A percentile compares a stretch with the other conserved stretches of the same genome.
Evolutionary conservation across 2,113 vertebrate genomes (phyloP).

Genomic region (Dryoscopus gambensis): DNA sequence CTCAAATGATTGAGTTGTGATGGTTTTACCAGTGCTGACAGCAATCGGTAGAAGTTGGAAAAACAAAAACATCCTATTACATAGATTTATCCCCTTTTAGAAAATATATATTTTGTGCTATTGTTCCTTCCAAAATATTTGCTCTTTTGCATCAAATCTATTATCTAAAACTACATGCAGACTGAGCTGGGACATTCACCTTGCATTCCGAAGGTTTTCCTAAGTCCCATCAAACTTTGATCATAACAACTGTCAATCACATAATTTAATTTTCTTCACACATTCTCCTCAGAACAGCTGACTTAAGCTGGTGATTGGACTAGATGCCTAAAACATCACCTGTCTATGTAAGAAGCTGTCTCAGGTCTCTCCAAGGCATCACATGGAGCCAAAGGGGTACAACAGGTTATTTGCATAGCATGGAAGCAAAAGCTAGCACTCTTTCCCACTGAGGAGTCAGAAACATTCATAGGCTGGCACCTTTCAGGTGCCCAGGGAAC

Average conservation of each 20-base stretch:
- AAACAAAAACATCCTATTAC: neutral
- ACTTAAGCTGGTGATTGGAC: neutral
- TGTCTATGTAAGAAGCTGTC: neutral
- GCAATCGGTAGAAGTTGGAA: neutral
- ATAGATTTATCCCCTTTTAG: neutral
- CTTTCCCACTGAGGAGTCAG: neutral
- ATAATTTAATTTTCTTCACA: neutral
- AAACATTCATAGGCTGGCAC: rapidly evolving
- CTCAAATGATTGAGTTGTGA: neutral
- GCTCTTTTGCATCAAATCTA: neutral
- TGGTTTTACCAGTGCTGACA: neutral
- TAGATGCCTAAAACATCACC: neutral
- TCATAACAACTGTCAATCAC: neutral
- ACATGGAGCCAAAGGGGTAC: neutral
- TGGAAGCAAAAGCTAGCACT: rapidly evolving
- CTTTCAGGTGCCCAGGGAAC: neutral
- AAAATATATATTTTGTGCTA: neutral
- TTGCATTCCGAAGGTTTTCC: neutral
- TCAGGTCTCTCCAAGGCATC: neutral
- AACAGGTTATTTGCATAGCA: neutral
- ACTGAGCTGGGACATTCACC: neutral
- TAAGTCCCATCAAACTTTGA: neutral
- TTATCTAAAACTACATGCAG: neutral
- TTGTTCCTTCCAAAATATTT: neutral
- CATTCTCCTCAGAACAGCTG: neutral